Percentiles rank a stretch among this genome's conserved stretches.
Conservation (phyloP, 2,113 vertebrate species). For the Pituophis catenifer region DNA sequence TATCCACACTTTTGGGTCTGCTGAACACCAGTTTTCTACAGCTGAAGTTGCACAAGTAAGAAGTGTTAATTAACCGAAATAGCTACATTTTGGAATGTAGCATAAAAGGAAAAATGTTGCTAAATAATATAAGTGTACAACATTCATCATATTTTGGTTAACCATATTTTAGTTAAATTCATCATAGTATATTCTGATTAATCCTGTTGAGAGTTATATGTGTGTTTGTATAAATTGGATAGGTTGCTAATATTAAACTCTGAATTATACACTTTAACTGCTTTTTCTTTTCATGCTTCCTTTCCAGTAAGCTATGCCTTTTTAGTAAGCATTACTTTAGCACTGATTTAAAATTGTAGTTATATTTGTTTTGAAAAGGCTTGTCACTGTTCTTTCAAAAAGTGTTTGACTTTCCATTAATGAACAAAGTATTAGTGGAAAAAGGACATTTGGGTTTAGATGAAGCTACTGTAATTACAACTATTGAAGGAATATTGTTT, state of each 20-base stretch:
- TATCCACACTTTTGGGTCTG: conserved; percentile 3
- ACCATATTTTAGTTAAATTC: neutral
- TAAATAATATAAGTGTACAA: neutral
- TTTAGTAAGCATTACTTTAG: neutral
- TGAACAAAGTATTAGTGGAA: neutral
- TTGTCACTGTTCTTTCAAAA: neutral
- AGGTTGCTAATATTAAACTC: neutral
- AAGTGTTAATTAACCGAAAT: neutral
- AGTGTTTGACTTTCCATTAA: neutral
- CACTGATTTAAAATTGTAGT: neutral
- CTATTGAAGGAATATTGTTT: conserved; percentile 6
- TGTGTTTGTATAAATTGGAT: neutral
- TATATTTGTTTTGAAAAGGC: neutral
- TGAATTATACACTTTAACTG: neutral
- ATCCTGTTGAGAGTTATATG: neutral
- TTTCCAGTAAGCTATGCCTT: neutral
- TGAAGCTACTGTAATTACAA: conserved; percentile 1
- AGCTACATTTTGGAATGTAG: neutral
- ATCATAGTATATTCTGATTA: neutral
- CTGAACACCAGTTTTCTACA: neutral
- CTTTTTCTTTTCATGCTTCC: neutral
- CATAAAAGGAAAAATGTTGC: neutral
- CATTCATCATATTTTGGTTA: neutral
- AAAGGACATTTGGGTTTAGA: neutral
- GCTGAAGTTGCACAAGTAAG: conserved; percentile 62